phyloP scores from a whole-genome alignment of 2,888 invertebrate genomes.

The Morpho helenor region DNA sequence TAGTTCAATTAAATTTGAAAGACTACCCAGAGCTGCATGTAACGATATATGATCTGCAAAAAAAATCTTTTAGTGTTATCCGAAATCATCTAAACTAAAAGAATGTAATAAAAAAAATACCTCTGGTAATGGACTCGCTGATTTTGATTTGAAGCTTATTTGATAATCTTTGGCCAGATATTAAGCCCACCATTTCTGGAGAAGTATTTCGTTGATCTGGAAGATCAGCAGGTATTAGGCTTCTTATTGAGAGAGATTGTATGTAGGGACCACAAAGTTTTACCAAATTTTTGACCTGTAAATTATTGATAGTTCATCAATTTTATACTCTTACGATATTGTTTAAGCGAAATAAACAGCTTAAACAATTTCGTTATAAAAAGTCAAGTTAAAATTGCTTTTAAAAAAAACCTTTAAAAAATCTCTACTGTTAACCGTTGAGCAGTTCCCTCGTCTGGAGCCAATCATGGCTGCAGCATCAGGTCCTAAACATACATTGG shows the following conservation, averaged over 20 bases:
- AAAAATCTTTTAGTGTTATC: neutral
- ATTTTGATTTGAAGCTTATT: slow-evolving; percentile 38
- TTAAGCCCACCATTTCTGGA: slow-evolving; percentile 66
- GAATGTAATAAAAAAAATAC: slow-evolving; percentile 29
- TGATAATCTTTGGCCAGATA: slow-evolving; percentile 51
- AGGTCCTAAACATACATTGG: no score
- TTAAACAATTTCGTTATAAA: no score
- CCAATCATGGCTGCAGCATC: no score
- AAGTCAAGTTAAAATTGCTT: no score
- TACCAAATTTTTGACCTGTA: slow-evolving; percentile 58
- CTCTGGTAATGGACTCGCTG: slow-evolving; percentile 49
- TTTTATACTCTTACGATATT: neutral
- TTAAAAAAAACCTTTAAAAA: no score
- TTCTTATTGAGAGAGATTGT: slow-evolving; percentile 56
- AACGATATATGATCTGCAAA: slow-evolving; percentile 71
- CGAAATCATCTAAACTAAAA: neutral
- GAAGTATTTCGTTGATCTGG: slow-evolving; percentile 62
- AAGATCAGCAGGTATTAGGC: slow-evolving; percentile 64
- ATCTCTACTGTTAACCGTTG: no score
- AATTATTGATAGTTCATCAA: slow-evolving; percentile 16
- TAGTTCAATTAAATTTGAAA: slow-evolving; percentile 60
- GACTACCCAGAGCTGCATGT: slow-evolving; percentile 68
- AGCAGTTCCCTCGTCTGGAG: no score
- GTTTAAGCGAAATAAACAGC: no score
- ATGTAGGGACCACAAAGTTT: slow-evolving; percentile 68